Percentiles rank a stretch among this genome's conserved stretches.
Evolutionary conservation across 2,888 invertebrate genomes (phyloP).

Genomic region (Atherix ibis): DNA sequence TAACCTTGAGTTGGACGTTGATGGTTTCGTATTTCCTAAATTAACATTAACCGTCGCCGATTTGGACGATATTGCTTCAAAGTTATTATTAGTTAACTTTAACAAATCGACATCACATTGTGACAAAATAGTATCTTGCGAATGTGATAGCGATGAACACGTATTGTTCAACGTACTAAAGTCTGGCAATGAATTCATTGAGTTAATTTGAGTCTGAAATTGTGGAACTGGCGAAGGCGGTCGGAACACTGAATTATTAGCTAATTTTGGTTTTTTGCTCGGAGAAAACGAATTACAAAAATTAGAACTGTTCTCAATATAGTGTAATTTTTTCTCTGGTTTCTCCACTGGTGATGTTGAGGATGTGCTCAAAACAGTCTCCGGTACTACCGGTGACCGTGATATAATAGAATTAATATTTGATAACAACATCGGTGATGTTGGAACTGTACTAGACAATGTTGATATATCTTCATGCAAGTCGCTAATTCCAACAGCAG

Average conservation of each 20-base stretch:
- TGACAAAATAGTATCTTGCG: not conserved
- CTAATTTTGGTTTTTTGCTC: slow-evolving; percentile 9
- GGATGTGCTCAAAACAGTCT: slow-evolving; percentile 27
- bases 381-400: slow-evolving; percentile 30
- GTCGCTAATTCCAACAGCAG: slow-evolving; percentile 7
- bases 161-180: not conserved
- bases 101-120: no score
- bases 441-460: slow-evolving; percentile 4
- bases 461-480: slow-evolving; percentile 16
- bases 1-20: slow-evolving; percentile 15
- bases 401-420: slow-evolving; percentile 32
- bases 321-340: slow-evolving; percentile 6
- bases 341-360: slow-evolving; percentile 10
- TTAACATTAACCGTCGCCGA: slow-evolving; percentile 14
- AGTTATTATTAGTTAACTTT: not conserved
- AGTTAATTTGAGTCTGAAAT: not conserved
- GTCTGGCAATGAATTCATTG: not conserved
- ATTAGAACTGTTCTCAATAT: slow-evolving; percentile 1
- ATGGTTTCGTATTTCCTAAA: slow-evolving; percentile 4
- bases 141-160: not conserved
- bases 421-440: slow-evolving; percentile 24
- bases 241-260: slow-evolving; percentile 2
- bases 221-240: not conserved
- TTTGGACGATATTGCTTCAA: not conserved
- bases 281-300: slow-evolving; percentile 9